Percentiles rank a stretch among this genome's conserved stretches.
These are phyloP conservation scores for Oxytorus armatus DNA, from an alignment of 2,888 invertebrate genomes.

Conservation along the genomic window DNA sequence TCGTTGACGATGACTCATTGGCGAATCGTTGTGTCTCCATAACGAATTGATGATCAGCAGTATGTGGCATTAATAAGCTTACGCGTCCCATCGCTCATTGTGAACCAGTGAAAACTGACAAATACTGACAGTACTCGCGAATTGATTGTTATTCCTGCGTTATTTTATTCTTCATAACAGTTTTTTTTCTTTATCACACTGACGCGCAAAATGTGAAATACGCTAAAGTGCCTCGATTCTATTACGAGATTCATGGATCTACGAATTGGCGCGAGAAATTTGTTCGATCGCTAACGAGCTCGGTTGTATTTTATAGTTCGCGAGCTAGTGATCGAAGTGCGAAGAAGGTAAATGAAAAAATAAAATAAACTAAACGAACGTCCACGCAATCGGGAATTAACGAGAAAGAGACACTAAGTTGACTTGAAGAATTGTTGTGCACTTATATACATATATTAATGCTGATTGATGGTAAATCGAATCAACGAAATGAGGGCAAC, in stretches of 20 bases:
- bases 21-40: background rate
- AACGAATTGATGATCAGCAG: conserved; percentile 52
- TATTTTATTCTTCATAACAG: background rate
- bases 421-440: no score
- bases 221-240: background rate
- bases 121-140: conserved; percentile 29
- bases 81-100: conserved; percentile 23
- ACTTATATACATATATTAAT: no score
- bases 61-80: conserved; percentile 6
- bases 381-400: conserved; percentile 41
- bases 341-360: background rate
- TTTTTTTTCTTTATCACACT: background rate
- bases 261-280: conserved; percentile 11
- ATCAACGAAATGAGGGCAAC: conserved; percentile 31
- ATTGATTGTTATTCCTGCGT: conserved; percentile 23
- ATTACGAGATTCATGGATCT: conserved; percentile 19
- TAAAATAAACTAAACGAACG: background rate
- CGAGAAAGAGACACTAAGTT: conserved; percentile 9
- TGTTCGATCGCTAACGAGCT: background rate
- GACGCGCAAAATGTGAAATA: background rate
- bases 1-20: conserved; percentile 60
- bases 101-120: conserved; percentile 21
- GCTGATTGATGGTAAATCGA: conserved; percentile 42
- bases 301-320: conserved; percentile 15
- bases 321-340: background rate